Conservation (phyloP, 2,797 vertebrate genomes). For the Champsocephalus esox region DNA sequence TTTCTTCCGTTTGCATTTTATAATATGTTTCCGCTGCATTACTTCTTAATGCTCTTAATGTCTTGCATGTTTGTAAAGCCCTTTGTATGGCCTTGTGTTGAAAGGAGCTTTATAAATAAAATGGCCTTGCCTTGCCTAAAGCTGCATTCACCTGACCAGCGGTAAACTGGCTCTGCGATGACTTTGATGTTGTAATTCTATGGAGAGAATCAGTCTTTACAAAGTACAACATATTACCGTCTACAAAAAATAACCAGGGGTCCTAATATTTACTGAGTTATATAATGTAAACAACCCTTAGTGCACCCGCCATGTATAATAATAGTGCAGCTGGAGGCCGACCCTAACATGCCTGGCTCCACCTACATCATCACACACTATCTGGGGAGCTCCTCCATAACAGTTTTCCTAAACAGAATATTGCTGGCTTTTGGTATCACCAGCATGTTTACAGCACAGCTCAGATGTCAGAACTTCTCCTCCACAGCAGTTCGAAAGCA, state of each 20-base stretch:
- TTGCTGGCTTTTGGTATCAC: slow-evolving; percentile 1
- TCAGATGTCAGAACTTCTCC: background rate
- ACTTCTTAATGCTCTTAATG: too few relatives aligned
- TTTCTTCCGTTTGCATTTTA: too few relatives aligned
- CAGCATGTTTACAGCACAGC: slow-evolving; percentile 3
- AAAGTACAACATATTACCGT: background rate
- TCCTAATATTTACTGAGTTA: background rate
- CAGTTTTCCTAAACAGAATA: background rate
- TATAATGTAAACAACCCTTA: slow-evolving; percentile 17
- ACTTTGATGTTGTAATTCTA: too few relatives aligned
- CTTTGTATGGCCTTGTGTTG: too few relatives aligned
- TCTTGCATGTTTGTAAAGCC: too few relatives aligned
- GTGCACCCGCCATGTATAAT: slow-evolving; percentile 4
- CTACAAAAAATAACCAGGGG: background rate
- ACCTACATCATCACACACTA: background rate
- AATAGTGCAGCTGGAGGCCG: slow-evolving; percentile 10
- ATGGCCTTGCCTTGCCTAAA: too few relatives aligned
- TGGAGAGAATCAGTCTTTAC: background rate
- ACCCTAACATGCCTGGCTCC: slow-evolving; percentile 15
- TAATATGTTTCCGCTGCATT: too few relatives aligned
- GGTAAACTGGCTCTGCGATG: too few relatives aligned
- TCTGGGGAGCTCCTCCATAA: background rate
- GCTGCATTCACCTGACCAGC: too few relatives aligned
- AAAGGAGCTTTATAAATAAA: too few relatives aligned
- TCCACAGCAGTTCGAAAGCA: background rate